A percentile compares a stretch with the other conserved stretches of the same genome.
These are phyloP conservation scores for Acyrthosiphon pisum DNA, from an alignment of 1,140 invertebrate species.

Conservation along the genomic window DNA sequence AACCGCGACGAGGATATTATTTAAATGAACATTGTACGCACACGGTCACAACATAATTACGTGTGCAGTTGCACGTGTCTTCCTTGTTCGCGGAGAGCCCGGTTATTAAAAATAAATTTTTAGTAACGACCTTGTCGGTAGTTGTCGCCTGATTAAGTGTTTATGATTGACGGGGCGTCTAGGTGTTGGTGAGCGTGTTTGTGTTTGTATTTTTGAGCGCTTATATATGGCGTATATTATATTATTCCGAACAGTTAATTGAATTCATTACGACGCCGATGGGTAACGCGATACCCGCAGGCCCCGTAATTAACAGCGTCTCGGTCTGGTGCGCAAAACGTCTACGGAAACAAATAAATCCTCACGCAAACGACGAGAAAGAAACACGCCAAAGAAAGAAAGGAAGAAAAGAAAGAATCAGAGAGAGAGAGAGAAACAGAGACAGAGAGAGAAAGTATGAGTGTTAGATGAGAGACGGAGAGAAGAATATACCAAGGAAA, in stretches of 20 bases:
- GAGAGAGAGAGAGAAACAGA: not conserved
- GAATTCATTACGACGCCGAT: conserved; percentile 54
- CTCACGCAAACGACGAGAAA: conserved; percentile 22
- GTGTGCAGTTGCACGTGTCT: not conserved
- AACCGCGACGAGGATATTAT: not conserved
- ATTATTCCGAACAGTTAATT: conserved; percentile 48
- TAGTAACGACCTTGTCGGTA: conserved; percentile 54
- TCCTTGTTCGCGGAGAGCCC: not conserved
- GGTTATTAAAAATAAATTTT: conserved; percentile 51
- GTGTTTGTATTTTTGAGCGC: conserved; percentile 1
- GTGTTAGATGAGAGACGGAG: not conserved
- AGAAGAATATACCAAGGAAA: not conserved
- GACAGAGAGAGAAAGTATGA: not conserved
- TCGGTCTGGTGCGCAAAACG: conserved; percentile 48
- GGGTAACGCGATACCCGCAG: conserved; percentile 47
- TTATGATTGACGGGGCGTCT: conserved; percentile 53
- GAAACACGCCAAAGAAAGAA: not conserved
- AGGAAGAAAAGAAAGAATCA: not conserved
- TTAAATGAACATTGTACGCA: not conserved
- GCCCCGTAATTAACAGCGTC: conserved; percentile 53
- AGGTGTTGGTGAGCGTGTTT: conserved; percentile 25
- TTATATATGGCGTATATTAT: not conserved
- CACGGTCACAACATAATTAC: not conserved
- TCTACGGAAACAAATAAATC: conserved; percentile 45
- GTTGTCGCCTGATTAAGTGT: conserved; percentile 52